Base-by-base conservation (phyloP, 2,113 vertebrate genomes). In the Carassius gibelio region DNA sequence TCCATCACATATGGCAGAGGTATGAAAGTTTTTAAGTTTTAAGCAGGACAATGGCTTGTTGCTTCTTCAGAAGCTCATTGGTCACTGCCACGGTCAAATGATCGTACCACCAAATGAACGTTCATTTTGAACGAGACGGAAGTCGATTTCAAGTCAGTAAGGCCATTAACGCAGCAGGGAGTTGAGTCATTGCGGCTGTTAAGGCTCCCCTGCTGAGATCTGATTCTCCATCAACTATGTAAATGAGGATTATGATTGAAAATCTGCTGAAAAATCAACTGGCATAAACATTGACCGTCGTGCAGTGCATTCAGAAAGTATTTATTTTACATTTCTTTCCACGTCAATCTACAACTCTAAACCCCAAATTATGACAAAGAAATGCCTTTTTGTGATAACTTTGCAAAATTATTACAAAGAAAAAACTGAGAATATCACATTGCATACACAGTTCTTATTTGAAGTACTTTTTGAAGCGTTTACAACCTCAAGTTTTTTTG, bases 151-250 rank as follows among this genome's bases (percentile, higher is more conserved):
- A 9, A 69, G 66, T 69, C 66, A 69, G 30, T 36, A 69, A 69
- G 66, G 34, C 66, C 8, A 69, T 69, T 69, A 69, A 69, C 66
- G 36, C 66, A 9, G 66, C 66, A 19, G 66, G 30, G 66, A 36
- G 66, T 69, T 69, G 66, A 69, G 66, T 69, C 66, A 69, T 8
- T 69, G 30, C 66, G 15, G 66, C 66, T 69, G 66, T 36, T 69
- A 69, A 69, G 66, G 66, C 30, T 69, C 30, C 66, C 66, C 66
- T 69, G 66, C 66, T 69, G 66, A 69, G 66, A 69, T 8, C 66
- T 17, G 30, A 69, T 69, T 69, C 30, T 69, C 66, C 30, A 69
- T 69, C 30, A 69, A 19, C 66, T 69, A 69, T 69, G 66, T 19
- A 69, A 36, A 69, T 69, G 66, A 69, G 66, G 66, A 36, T 36